phyloP scores from a whole-genome alignment of 2,888 invertebrate genomes.

The Sphecodes monilicornis region DNA sequence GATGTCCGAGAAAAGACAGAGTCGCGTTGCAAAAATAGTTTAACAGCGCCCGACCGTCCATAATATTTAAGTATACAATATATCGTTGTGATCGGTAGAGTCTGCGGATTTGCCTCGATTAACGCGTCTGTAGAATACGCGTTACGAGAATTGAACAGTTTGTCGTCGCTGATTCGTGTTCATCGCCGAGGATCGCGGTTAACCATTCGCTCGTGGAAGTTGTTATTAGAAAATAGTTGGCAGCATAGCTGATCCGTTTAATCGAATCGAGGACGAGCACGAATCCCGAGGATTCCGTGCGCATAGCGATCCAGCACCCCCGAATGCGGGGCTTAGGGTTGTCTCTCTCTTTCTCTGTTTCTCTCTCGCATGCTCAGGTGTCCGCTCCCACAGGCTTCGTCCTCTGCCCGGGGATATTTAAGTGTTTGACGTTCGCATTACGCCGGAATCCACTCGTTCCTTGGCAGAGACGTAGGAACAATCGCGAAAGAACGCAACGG shows the following conservation, averaged over 20 bases:
- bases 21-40: too few relatives aligned
- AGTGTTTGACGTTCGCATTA: conserved; percentile 83
- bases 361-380: conserved; percentile 80
- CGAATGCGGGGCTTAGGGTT: conserved; percentile 55
- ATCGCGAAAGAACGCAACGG: neutral
- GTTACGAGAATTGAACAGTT: neutral
- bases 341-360: conserved; percentile 25
- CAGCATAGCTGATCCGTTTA: conserved; percentile 16
- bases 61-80: too few relatives aligned
- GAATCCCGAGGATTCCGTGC: conserved; percentile 46
- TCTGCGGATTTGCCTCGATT: too few relatives aligned
- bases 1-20: too few relatives aligned
- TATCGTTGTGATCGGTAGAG: too few relatives aligned
- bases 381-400: conserved; percentile 76
- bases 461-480: conserved; percentile 2
- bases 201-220: neutral
- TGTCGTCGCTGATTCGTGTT: neutral
- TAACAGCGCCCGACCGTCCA: too few relatives aligned
- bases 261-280: conserved; percentile 24
- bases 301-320: conserved; percentile 38
- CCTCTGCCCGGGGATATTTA: conserved; percentile 57
- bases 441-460: conserved; percentile 77
- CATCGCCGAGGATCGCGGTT: neutral
- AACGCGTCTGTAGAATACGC: too few relatives aligned
- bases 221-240: neutral